Base-by-base conservation (phyloP, 2,797 vertebrate species). In the Mareca strepera region DNA sequence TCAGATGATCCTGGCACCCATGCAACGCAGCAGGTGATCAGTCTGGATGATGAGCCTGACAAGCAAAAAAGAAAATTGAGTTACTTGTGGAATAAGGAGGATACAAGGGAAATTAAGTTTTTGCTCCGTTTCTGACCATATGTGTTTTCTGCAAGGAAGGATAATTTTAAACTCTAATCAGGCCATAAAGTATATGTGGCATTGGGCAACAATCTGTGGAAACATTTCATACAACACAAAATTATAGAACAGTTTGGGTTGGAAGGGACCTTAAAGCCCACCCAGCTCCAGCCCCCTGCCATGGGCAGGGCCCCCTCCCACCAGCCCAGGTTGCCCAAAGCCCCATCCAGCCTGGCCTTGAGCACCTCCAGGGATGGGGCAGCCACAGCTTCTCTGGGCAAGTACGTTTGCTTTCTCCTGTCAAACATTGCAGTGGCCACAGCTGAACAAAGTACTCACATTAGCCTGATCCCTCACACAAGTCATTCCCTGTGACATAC, bases 51-150 rank as follows among this genome's bases (percentile, higher is more conserved):
- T 58, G 33, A 62, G 11, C 43, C 60, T 81, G n/a, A 20, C 26
- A 84, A 66, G 67, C 10, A 29, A 74, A 58, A 31, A n/a, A 29
- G 2, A 7, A 22, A 13, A 14, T 64, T 35, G 8, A 64, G 17
- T 7, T 83, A 25, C 9, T 28, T 83, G 41, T 76, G 26, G 23
- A 86, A 78, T 62, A 18, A 46, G 28, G 22, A 79, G 7, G 5
- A 11, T 56, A 23, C 17, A 48, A 67, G 7, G 29, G 13, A 84
- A 62, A 64, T 31, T 0, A 9, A 20, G 14, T 46, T 79, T 86
- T 66, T 90, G 15, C 33, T 75, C 17, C 9, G 12, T 58, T 68
- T 82, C 26, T 82, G 23, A 17, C 20, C 1, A 0, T 53, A 0
- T 53, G 44, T 76, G 3, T 90, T 72, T 79, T 21, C 15, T 22